These are phyloP conservation scores for Aythya fuligula DNA, from an alignment of 2,797 vertebrate genomes.

Conservation along the genomic window DNA sequence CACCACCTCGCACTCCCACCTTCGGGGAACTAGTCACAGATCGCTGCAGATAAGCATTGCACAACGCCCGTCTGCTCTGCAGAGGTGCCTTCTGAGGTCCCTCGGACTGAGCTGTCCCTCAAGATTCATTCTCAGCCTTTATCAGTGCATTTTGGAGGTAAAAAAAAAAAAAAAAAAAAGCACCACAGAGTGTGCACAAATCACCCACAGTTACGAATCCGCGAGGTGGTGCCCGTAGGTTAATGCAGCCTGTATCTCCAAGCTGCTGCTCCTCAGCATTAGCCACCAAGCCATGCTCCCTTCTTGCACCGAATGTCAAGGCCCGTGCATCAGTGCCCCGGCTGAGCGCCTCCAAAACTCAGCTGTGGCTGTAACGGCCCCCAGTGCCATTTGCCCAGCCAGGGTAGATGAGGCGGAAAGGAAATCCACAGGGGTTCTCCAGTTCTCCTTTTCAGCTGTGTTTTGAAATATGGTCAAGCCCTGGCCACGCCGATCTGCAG, in stretches of 20 bases:
- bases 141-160: background rate
- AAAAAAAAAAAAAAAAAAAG: background rate
- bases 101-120: background rate
- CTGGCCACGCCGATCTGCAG: background rate
- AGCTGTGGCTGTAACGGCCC: background rate
- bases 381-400: background rate
- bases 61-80: background rate
- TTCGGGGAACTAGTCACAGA: background rate
- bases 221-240: fast-evolving
- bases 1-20: fast-evolving
- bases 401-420: background rate
- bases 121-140: background rate
- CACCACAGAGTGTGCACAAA: too few relatives aligned
- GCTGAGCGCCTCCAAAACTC: background rate
- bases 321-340: background rate
- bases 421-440: slow-evolving; percentile 2
- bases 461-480: background rate
- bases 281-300: slow-evolving; percentile 1
- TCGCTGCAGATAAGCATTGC: background rate
- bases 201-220: background rate
- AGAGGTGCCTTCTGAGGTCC: background rate
- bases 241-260: background rate
- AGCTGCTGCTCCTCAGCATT: background rate
- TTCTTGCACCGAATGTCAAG: background rate
- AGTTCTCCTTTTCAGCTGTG: slow-evolving; percentile 23